Base-by-base conservation (phyloP, 2,888 invertebrate genomes). In the Crossocerus cetratus region DNA sequence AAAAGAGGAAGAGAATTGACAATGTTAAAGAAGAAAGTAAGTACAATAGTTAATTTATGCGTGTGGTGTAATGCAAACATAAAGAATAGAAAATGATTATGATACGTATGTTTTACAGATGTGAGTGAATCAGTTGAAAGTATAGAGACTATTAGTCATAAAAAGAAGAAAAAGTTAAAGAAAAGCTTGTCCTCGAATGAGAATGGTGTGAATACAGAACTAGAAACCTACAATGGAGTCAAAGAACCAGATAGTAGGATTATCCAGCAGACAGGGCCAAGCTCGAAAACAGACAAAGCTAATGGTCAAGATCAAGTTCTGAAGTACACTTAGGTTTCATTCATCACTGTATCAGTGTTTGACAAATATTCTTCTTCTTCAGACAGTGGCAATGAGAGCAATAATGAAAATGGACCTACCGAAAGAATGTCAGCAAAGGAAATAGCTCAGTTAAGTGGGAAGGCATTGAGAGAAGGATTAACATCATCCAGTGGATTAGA, bases 391-490 rank as follows among this genome's bases (percentile, higher is more conserved):
- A 42, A 57, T 53, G 20, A 60, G 44, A 20, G 64, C 8, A 2
- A 16, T 2, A 20, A 67, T 67, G 53, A 58, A 22, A 11, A 63
- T 49, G 49, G 5, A 49, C 32, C 32, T 32, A 32, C 8, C 11
- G 32, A 11, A 53, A n/a, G 43, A 49, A 22, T 23, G 53, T 3
- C 4, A 53, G 32, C 49, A 49, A 54, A 54, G 53, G 14, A 64
- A 45, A 61, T 0, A 16, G 42, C 63, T 2, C 4, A 54, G 22
- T 69, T 82, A 20, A 8, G 62, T 23, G 82, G 70, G 13, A 72
- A 76, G 56, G 57, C 18, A 5, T 70, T 89, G 18, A 85, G 86
- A 65, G 73, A 75, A 42, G 77, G 78, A 60, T 84, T 88, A 5
- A 80, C 69, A n/a, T 81, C 84, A 0, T 21, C 71, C 5, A 77